Evolutionary conservation across 2,113 vertebrate genomes (phyloP).

Genomic region (Neolamprologus falcicula): DNA sequence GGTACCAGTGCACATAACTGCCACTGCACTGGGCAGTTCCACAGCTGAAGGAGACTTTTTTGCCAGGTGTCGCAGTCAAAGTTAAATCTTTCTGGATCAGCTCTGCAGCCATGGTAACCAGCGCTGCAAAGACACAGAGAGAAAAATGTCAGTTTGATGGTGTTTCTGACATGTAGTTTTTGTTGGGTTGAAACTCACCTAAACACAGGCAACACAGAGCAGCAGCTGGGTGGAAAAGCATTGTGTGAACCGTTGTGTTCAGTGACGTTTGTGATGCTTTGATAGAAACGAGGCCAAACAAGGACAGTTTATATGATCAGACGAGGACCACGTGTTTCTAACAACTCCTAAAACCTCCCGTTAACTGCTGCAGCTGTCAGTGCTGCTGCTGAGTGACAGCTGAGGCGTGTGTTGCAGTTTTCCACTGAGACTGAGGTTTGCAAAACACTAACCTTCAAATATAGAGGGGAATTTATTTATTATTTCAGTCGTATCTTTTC

Average conservation of each 20-base stretch:
- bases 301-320: neutral
- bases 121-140: neutral
- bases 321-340: neutral
- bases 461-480: neutral
- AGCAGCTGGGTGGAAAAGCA: neutral
- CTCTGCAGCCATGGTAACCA: neutral
- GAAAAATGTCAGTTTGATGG: neutral
- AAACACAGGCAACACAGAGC: neutral
- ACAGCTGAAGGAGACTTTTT: neutral
- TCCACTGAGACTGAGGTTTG: neutral
- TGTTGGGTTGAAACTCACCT: neutral
- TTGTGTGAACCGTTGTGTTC: neutral
- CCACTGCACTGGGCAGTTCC: neutral
- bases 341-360: neutral
- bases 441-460: neutral
- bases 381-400: neutral
- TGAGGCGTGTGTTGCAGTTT: fast-evolving
- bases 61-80: neutral
- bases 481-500: neutral
- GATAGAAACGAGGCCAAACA: neutral
- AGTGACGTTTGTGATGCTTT: neutral
- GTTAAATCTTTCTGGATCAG: neutral
- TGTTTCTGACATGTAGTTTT: neutral
- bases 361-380: neutral
- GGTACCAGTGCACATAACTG: neutral